A percentile compares a stretch with the other conserved stretches of the same genome.
phyloP scores from a whole-genome alignment of 2,888 invertebrate genomes.

The Drosophila acutilabella region DNA sequence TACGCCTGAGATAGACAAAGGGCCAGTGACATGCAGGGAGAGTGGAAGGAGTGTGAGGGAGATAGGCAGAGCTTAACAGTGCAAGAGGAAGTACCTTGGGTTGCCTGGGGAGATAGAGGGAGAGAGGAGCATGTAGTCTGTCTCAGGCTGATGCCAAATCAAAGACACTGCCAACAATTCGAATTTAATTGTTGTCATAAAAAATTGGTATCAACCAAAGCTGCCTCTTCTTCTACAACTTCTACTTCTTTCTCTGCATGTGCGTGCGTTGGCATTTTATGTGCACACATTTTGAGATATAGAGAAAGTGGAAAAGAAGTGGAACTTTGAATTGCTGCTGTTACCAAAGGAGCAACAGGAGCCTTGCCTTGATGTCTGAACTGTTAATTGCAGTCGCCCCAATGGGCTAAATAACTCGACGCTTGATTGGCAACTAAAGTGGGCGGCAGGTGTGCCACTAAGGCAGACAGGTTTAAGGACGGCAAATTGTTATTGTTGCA shows the following conservation, averaged over 20 bases:
- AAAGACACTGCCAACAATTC: slow-evolving; percentile 70
- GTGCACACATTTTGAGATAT: slow-evolving; percentile 23
- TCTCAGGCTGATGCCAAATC: slow-evolving; percentile 49
- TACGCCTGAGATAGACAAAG: slow-evolving; percentile 29
- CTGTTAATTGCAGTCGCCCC: slow-evolving; percentile 59
- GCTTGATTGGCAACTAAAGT: slow-evolving; percentile 67
- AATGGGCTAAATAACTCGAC: slow-evolving; percentile 70
- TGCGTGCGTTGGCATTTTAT: slow-evolving; percentile 58
- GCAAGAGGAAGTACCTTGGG: slow-evolving; percentile 10
- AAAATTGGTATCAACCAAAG: slow-evolving; percentile 47
- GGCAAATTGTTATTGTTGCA: slow-evolving; percentile 45
- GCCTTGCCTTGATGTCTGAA: slow-evolving; percentile 48
- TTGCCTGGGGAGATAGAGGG: slow-evolving; percentile 6
- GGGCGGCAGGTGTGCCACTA: slow-evolving; percentile 13
- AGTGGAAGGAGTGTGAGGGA: not conserved
- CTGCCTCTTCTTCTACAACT: slow-evolving; percentile 9
- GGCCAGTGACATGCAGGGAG: slow-evolving; percentile 12
- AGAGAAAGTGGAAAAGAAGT: not conserved
- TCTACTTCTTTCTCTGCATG: slow-evolving; percentile 14
- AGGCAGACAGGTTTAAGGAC: slow-evolving; percentile 50
- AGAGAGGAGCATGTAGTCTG: not conserved
- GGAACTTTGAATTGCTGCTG: not conserved
- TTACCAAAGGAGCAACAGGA: slow-evolving; percentile 58
- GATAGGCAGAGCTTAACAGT: slow-evolving; percentile 4
- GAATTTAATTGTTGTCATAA: slow-evolving; percentile 74